phyloP scores from a whole-genome alignment of 2,113 vertebrate genomes.

The Cebus imitator region DNA sequence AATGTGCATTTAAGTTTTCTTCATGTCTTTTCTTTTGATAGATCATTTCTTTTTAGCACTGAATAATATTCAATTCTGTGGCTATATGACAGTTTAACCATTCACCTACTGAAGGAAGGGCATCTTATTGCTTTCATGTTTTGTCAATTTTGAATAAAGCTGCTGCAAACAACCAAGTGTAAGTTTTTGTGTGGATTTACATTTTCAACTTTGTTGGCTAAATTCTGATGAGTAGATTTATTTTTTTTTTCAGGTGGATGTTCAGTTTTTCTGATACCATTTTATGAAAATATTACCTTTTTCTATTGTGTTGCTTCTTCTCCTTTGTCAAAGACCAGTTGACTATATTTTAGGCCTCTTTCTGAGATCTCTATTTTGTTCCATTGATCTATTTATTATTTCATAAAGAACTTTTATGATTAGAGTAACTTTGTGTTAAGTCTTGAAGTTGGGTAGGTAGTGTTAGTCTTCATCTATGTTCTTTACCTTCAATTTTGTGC shows the following conservation, averaged over 20 bases:
- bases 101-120: background rate
- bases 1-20: background rate
- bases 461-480: background rate
- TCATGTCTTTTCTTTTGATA: background rate
- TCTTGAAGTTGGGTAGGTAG: background rate
- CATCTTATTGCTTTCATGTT: background rate
- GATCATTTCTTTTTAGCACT: background rate
- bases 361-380: background rate
- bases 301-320: background rate
- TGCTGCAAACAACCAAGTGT: fast-evolving
- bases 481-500: background rate
- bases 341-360: background rate
- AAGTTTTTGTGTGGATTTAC: background rate
- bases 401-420: background rate
- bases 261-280: background rate
- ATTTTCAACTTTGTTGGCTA: background rate
- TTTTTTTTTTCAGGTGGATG: background rate
- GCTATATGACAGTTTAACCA: background rate
- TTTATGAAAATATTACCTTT: background rate
- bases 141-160: background rate
- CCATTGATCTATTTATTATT: background rate
- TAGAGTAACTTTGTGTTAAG: background rate
- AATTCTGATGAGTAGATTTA: background rate
- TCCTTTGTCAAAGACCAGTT: background rate
- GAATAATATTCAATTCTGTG: background rate